Evolutionary conservation across 2,113 vertebrate genomes (phyloP).

Genomic region (Oncorhynchus nerka): DNA sequence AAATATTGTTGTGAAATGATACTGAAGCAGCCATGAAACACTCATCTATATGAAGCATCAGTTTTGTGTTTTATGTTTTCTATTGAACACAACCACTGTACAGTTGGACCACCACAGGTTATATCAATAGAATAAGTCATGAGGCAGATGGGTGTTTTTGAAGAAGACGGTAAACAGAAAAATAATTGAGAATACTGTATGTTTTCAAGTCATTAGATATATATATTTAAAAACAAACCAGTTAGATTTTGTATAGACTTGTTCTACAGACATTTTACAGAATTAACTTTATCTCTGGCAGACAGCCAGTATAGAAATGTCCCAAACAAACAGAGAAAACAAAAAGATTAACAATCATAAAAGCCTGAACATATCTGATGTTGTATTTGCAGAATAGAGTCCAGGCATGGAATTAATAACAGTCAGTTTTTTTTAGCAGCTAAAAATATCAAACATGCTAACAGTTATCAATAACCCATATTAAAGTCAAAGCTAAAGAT

Average conservation of each 20-base stretch:
- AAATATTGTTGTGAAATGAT: too few species aligned
- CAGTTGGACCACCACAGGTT: too few species aligned
- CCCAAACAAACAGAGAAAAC: slow-evolving; percentile 48
- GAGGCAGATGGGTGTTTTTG: not conserved
- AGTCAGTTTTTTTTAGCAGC: too few species aligned
- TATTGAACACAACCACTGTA: too few species aligned
- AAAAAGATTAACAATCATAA: not conserved
- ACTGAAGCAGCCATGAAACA: too few species aligned
- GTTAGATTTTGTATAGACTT: slow-evolving; percentile 27
- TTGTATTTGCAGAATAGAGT: too few species aligned
- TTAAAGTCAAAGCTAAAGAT: not conserved
- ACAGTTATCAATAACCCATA: not conserved
- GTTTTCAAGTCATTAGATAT: slow-evolving; percentile 20
- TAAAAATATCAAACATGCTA: too few species aligned
- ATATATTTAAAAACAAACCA: slow-evolving; percentile 26
- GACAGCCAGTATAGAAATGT: not conserved
- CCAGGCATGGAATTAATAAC: too few species aligned
- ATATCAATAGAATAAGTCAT: too few species aligned
- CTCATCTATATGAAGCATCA: too few species aligned
- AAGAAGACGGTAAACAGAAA: slow-evolving; percentile 2
- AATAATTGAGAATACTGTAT: slow-evolving; percentile 7
- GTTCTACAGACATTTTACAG: slow-evolving; percentile 19
- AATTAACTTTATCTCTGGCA: not conserved
- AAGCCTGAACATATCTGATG: too few species aligned
- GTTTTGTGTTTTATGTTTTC: too few species aligned